These are phyloP conservation scores for Diachrysia chrysitis DNA, from an alignment of 2,888 invertebrate species.

Conservation along the genomic window DNA sequence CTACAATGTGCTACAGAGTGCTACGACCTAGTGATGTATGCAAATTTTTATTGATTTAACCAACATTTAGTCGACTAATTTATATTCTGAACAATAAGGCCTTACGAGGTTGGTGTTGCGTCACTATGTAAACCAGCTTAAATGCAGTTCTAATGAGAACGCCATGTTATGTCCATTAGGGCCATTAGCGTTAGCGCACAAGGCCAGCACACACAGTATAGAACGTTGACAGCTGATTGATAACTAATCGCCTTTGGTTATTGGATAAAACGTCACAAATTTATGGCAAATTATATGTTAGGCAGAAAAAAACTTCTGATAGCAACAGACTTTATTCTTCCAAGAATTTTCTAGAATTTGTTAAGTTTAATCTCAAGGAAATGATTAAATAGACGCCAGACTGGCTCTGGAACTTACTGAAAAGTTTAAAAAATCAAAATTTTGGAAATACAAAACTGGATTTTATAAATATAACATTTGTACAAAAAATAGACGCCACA, in stretches of 20 bases:
- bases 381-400: neutral
- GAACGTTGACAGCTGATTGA: conserved; percentile 18
- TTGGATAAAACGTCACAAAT: neutral
- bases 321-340: neutral
- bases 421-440: neutral
- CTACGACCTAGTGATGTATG: conserved; percentile 52
- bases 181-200: conserved; percentile 8
- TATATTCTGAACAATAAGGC: conserved; percentile 45
- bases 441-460: neutral
- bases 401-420: neutral
- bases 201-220: conserved; percentile 13
- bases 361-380: neutral
- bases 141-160: conserved; percentile 5
- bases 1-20: neutral
- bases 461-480: no score
- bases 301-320: neutral
- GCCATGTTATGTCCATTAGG: conserved; percentile 21
- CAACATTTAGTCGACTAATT: conserved; percentile 46
- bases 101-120: conserved; percentile 44
- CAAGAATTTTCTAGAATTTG: neutral
- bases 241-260: neutral
- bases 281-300: neutral
- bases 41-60: conserved; percentile 51
- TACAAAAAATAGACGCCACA: no score
- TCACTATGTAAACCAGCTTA: conserved; percentile 34